Evolutionary conservation across 2,797 vertebrate species (phyloP).

Genomic region (Clarias pachynema): DNA sequence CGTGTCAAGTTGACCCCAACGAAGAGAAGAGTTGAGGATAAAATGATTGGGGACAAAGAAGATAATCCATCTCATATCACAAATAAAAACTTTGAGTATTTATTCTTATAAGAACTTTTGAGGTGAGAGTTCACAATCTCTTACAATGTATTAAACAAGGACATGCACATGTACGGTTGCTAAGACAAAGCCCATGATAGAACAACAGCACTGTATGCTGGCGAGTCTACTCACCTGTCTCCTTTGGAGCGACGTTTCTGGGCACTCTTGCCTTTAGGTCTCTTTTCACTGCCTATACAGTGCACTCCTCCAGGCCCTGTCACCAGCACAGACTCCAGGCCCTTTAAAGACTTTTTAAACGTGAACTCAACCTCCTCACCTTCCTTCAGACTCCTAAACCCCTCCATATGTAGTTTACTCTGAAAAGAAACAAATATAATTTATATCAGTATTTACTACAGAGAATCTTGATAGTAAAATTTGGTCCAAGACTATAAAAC

Average conservation of each 20-base stretch:
- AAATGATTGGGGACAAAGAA: slow-evolving; percentile 46
- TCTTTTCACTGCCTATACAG: slow-evolving; percentile 91
- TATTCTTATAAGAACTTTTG: too few relatives aligned
- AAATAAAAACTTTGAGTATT: slow-evolving; percentile 50
- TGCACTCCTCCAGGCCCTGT: slow-evolving; percentile 88
- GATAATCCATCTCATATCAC: slow-evolving; percentile 56
- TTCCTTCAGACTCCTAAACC: slow-evolving; percentile 96
- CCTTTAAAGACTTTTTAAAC: slow-evolving; percentile 95
- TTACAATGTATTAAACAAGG: slow-evolving; percentile 3
- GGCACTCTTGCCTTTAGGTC: slow-evolving; percentile 91
- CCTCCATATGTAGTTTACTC: slow-evolving; percentile 99
- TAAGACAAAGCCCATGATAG: not conserved
- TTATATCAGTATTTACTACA: not conserved
- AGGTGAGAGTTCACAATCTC: slow-evolving; percentile 33
- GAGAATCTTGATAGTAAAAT: not conserved
- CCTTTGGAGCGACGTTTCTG: slow-evolving; percentile 93
- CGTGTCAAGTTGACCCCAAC: slow-evolving; percentile 73
- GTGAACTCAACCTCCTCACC: slow-evolving; percentile 93
- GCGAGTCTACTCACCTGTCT: slow-evolving; percentile 80
- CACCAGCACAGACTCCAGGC: slow-evolving; percentile 90
- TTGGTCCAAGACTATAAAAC: not conserved
- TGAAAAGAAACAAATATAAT: slow-evolving; percentile 57
- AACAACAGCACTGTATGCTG: not conserved
- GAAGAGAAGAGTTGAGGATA: slow-evolving; percentile 61
- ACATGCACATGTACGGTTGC: not conserved